Conservation (phyloP, 2,113 vertebrate species). For the Lathamus discolor region DNA sequence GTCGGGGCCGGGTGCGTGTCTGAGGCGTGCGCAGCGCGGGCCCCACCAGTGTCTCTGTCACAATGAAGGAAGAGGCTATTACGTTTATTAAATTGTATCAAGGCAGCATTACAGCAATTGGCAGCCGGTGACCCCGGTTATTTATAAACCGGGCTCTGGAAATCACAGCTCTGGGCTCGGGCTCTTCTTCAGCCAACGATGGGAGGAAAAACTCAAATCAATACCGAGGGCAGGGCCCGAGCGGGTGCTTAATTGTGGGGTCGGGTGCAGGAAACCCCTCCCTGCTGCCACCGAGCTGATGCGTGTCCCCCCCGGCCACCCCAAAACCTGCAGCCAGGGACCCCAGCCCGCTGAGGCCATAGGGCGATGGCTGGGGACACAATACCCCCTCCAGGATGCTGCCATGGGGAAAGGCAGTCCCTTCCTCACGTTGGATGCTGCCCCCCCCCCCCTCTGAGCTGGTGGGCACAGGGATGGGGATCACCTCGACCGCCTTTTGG, state of each 20-base stretch:
- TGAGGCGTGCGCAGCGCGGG: not conserved
- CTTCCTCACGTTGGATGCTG: not conserved
- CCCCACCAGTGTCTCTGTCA: constrained; percentile 6
- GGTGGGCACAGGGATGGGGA: not conserved
- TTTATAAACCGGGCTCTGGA: constrained; percentile 53
- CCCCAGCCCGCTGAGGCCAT: not conserved
- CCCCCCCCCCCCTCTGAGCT: not conserved
- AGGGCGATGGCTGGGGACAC: not conserved
- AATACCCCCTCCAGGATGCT: not conserved
- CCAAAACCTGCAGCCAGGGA: not conserved
- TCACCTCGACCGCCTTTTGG: not conserved
- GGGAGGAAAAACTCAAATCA: not conserved
- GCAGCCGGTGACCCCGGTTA: constrained; percentile 56
- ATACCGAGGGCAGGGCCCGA: not conserved
- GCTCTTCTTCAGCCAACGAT: constrained; percentile 16
- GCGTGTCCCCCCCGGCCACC: rapidly evolving
- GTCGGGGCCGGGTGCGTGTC: not conserved
- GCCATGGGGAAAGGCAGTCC: not conserved
- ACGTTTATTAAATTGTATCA: constrained; percentile 52
- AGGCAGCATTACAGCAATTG: constrained; percentile 35
- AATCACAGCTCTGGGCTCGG: constrained; percentile 30
- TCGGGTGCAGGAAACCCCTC: not conserved
- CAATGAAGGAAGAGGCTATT: constrained; percentile 42
- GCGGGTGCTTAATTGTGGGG: not conserved
- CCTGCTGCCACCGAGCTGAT: not conserved